Base-by-base conservation (phyloP, 2,113 vertebrate genomes). In the Spilogale gracilis region DNA sequence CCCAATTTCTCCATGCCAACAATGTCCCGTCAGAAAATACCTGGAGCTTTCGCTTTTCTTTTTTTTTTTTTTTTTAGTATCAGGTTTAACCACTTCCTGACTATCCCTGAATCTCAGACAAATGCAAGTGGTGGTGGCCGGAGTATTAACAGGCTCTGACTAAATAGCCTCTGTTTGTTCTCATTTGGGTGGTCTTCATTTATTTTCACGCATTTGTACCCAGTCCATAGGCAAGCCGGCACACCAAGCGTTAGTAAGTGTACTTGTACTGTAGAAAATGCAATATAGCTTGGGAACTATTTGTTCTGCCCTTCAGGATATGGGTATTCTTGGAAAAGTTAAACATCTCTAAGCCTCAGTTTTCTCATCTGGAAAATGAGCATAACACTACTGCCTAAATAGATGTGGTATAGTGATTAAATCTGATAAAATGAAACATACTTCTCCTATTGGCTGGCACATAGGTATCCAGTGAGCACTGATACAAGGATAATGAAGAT, bases 301-400 rank as follows among this genome's bases (percentile, higher is more conserved):
- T 50, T 73, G 18, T 60, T 82, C 58, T 83, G 38, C 74, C 10
- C 58, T 58, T 76, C 60, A 90, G 73, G 58, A 48, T 74, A 43
- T 73, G 32, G 61, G 6, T 61, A 83, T 82, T 78, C 80, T 48
- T 73, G 21, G 25, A 88, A 94, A 65, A 52, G 23, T 90, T 32
- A 84, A 87, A 89, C 43, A 60, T 60, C 23, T 74, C 48, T 73
- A 43, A 69, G 5, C 50, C 30, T 91, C 67, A 82, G 50, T 82
- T 90, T 97, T 89, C 58, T 63, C 74, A 63, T 56, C 58, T 95
- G 73, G 92, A 56, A 92, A 92, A 69, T 48, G 11, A 96, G 7
- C 5, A 43, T n/a, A 85, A 54, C 61, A 1, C 7, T 32, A 85
- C 50, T 60, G 10, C 1, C 18, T 76, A 43, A 38, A 43, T 83